Evolutionary conservation across 2,113 vertebrate genomes (phyloP).

Genomic region (Erinaceus europaeus): DNA sequence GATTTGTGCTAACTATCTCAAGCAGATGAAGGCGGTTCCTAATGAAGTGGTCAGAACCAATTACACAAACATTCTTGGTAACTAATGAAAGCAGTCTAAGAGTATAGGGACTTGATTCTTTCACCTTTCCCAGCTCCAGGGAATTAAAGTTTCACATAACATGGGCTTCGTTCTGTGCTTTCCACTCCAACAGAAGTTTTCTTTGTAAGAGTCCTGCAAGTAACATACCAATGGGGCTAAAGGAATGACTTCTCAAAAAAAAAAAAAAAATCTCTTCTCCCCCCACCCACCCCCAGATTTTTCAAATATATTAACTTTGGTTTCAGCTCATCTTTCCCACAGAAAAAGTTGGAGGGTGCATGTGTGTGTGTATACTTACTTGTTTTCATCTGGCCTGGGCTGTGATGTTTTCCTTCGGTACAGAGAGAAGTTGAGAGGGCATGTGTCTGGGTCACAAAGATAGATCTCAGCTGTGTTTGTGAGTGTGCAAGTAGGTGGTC

Average conservation of each 20-base stretch:
- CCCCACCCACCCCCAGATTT: slow-evolving; percentile 67
- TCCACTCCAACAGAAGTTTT: slow-evolving; percentile 67
- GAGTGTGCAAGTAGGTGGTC: slow-evolving; percentile 38
- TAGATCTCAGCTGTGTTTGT: slow-evolving; percentile 55
- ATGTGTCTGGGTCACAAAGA: slow-evolving; percentile 49
- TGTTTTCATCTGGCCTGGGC: slow-evolving; percentile 56
- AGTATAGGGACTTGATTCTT: slow-evolving; percentile 54
- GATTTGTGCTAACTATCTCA: slow-evolving; percentile 20
- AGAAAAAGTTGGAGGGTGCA: slow-evolving; percentile 38
- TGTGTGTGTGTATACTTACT: too few species aligned
- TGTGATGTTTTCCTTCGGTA: slow-evolving; percentile 45
- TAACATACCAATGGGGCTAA: slow-evolving; percentile 49
- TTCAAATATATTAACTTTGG: slow-evolving; percentile 74
- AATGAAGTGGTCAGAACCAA: slow-evolving; percentile 55
- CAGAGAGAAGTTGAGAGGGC: slow-evolving; percentile 43
- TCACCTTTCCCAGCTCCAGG: slow-evolving; percentile 32
- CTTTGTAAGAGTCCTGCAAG: slow-evolving; percentile 62
- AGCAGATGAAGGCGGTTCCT: slow-evolving; percentile 33
- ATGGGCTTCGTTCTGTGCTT: slow-evolving; percentile 60
- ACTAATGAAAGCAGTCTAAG: slow-evolving; percentile 59
- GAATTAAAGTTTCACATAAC: slow-evolving; percentile 66
- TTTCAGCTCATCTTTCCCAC: slow-evolving; percentile 67
- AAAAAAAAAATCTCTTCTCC: too few species aligned
- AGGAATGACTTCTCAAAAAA: slow-evolving; percentile 63
- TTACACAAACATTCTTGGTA: slow-evolving; percentile 58